phyloP scores from a whole-genome alignment of 2,888 invertebrate species.

The Apantesis nais region DNA sequence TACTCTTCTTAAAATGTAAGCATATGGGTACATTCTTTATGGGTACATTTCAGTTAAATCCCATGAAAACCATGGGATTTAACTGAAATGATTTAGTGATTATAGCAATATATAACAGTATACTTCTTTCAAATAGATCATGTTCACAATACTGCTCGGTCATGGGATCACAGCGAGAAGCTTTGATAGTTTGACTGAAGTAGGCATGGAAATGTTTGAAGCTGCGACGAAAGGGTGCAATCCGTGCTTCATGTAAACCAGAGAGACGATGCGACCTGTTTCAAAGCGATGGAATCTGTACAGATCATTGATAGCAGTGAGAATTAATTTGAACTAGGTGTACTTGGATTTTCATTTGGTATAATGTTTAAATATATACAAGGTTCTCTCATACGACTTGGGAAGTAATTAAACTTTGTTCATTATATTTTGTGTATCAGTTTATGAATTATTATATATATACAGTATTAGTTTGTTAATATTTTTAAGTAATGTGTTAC shows the following conservation, averaged over 20 bases:
- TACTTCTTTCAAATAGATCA: too few relatives aligned
- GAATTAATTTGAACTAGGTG: slow-evolving; percentile 2
- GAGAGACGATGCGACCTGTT: slow-evolving; percentile 8
- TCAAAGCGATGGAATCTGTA: slow-evolving; percentile 17
- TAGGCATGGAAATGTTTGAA: slow-evolving; percentile 12
- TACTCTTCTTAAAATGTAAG: too few relatives aligned
- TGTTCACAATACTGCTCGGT: slow-evolving; percentile 21
- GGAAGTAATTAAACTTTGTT: not conserved
- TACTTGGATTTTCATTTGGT: not conserved
- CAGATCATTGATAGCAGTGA: not conserved
- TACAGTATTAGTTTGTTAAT: too few relatives aligned
- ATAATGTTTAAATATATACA: not conserved
- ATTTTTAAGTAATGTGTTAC: too few relatives aligned
- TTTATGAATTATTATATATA: too few relatives aligned
- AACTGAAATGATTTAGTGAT: too few relatives aligned
- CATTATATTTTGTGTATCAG: not conserved
- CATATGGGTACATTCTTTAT: too few relatives aligned
- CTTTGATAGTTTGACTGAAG: slow-evolving; percentile 40
- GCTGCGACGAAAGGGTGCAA: not conserved
- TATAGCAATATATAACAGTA: too few relatives aligned
- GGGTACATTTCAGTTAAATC: too few relatives aligned
- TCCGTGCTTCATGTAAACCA: slow-evolving; percentile 8
- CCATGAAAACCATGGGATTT: too few relatives aligned
- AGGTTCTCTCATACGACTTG: not conserved
- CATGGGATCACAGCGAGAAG: slow-evolving; percentile 30